A percentile compares a stretch with the other conserved stretches of the same genome.
phyloP scores from a whole-genome alignment of 92 coral and sea anemone genomes.

The Micromussa lordhowensis region DNA sequence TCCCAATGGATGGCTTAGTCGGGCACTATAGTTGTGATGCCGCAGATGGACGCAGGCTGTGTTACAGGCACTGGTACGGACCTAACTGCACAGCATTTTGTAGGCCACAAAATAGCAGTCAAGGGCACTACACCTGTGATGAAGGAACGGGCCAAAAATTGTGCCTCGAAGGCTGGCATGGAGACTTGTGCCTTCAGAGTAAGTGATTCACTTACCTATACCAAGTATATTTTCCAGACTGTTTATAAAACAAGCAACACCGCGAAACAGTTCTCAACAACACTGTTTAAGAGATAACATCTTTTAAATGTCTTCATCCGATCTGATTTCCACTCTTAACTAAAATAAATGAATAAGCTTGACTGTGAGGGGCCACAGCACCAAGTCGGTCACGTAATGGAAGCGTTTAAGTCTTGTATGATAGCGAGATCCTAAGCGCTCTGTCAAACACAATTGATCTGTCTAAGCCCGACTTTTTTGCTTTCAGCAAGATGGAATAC shows the following conservation, averaged over 20 bases:
- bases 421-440: neutral
- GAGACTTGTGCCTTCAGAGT: conserved; percentile 32
- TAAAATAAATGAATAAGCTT: too few species aligned
- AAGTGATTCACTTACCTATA: neutral
- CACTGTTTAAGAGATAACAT: too few species aligned
- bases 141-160: conserved; percentile 55
- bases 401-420: too few species aligned
- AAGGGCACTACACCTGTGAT: conserved; percentile 75
- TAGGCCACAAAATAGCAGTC: conserved; percentile 62
- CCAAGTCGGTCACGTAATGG: too few species aligned
- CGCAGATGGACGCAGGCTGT: conserved; percentile 62
- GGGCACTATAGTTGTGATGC: conserved; percentile 77
- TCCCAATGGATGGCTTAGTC: conserved; percentile 34
- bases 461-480: neutral
- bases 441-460: neutral
- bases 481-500: too few species aligned
- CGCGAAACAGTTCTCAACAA: neutral
- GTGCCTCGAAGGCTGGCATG: conserved; percentile 61
- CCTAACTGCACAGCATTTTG: conserved; percentile 74
- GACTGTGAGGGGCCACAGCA: too few species aligned
- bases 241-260: neutral
- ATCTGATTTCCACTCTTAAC: too few species aligned
- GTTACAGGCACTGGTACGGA: conserved; percentile 76
- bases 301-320: too few species aligned
- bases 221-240: too few species aligned